These are phyloP conservation scores for Corvus hawaiiensis DNA, from an alignment of 2,113 vertebrate species.

Conservation along the genomic window DNA sequence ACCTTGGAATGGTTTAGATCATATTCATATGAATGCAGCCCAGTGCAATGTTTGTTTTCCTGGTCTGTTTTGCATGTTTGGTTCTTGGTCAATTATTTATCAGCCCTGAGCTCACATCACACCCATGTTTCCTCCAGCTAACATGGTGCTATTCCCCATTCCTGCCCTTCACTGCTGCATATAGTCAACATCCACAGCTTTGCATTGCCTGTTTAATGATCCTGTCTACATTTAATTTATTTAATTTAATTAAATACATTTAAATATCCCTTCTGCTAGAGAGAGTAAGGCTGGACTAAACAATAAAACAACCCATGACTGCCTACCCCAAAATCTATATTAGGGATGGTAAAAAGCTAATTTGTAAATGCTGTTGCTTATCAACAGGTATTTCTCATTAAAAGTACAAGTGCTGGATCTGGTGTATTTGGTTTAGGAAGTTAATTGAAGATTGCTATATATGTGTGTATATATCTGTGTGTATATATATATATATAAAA, in stretches of 20 bases:
- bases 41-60: not conserved
- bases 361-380: not conserved
- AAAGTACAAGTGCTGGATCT: not conserved
- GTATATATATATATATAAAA: too few relatives aligned
- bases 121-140: not conserved
- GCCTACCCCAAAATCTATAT: not conserved
- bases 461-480: not conserved
- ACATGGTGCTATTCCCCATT: not conserved
- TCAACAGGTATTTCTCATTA: not conserved
- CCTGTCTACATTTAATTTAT: not conserved
- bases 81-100: not conserved
- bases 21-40: not conserved
- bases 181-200: not conserved
- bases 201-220: not conserved
- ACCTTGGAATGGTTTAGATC: not conserved
- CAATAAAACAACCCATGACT: not conserved
- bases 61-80: not conserved
- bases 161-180: not conserved
- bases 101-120: not conserved
- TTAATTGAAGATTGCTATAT: not conserved
- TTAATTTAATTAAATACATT: not conserved
- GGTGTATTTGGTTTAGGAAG: not conserved
- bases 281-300: not conserved
- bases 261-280: not conserved
- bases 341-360: not conserved